Base-by-base conservation (phyloP, 2,888 invertebrate genomes). In the Philereme transversata region DNA sequence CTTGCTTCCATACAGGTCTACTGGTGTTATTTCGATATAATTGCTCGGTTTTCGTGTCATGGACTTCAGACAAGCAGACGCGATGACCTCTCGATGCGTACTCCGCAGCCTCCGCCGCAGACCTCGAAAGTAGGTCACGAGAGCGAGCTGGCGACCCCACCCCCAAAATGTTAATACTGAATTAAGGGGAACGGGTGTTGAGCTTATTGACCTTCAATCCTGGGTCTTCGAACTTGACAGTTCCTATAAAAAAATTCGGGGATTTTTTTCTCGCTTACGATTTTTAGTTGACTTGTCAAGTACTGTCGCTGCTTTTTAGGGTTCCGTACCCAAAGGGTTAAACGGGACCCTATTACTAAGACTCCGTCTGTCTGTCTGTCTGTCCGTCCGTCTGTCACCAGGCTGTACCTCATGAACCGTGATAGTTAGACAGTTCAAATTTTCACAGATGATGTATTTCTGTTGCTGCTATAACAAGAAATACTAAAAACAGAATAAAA, bases 121-220 rank as follows among this genome's bases (percentile, higher is more conserved):
- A 71, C 73, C 76, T 73, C 75, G 62, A 67, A 89, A 79, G 80
- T 88, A 76, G 90, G 90, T 87, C 90, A 88, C 71, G 70, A 73
- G 74, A 67, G 73, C 36, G 22, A 22, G 22, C 22, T 22, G 22
- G 22, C 53, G 78, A 69, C 77, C 74, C 75, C 76, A 75, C 69
- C 79, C 78, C 69, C 82, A 84, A 81, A 78, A 75, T 77, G 70
- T 77, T 73, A 62, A 59, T 59, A 45, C 58, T 52, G 51, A 60
- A 64, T 51, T 52, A 59, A 52, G 35, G 48, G 22, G 34, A 49
- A 54, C 35, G 43, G n/a, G 41, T 59, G 38, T 33, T 50, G 33
- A 48, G 49, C 9, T 34, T 51, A 22, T 22, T 22, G 22, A 22
- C 22, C 22, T 22, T 22, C 22, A 22, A 22, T 22, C 22, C 22